Evolutionary conservation across 2,888 invertebrate genomes (phyloP), one percentile per base, ranked within the genome.

Genomic region (Eledona agricola): DNA sequence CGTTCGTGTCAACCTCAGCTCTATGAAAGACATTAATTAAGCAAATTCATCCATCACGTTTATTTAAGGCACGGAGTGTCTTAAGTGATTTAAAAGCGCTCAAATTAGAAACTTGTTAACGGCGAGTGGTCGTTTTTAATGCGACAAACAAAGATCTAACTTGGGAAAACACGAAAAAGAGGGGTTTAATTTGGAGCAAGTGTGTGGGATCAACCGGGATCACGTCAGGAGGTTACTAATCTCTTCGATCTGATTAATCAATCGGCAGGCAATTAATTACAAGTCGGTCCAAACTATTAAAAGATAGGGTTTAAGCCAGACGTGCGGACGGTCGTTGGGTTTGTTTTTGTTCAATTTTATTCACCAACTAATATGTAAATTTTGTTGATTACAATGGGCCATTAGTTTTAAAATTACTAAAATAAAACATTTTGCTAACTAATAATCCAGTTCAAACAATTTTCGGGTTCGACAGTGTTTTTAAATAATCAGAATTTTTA

Each of bases 281-380:
- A 22, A 20, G 12, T 23, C 23, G 15, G 9, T n/a, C 3, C 15
- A 37, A 37, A 13, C 37, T 37, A 37, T 37, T 23, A 37, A 37
- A 37, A 37, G 37, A 37, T 37, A 23, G 22, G 23, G 37, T 23
- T 37, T 22, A 37, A 34, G 23, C 35, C 15, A 37, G 23, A 13
- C 37, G 23, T 15, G 19, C 15, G 13, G 15, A 11, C 23, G 15
- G 23, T 23, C 10, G 23, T 9, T 15, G 5, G 19, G 11, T 6
- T 34, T 9, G 37, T n/a, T n/a, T n/a, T n/a, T n/a, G n/a, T n/a
- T n/a, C n/a, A n/a, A n/a, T n/a, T n/a, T n/a, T n/a, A n/a, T n/a
- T n/a, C n/a, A n/a, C n/a, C n/a, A n/a, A n/a, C n/a, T n/a, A n/a
- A n/a, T n/a, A n/a, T n/a, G n/a, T n/a, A n/a, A n/a, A n/a, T n/a